Conservation (phyloP, 1,140 invertebrate species). For the Lucilia cuprina region DNA sequence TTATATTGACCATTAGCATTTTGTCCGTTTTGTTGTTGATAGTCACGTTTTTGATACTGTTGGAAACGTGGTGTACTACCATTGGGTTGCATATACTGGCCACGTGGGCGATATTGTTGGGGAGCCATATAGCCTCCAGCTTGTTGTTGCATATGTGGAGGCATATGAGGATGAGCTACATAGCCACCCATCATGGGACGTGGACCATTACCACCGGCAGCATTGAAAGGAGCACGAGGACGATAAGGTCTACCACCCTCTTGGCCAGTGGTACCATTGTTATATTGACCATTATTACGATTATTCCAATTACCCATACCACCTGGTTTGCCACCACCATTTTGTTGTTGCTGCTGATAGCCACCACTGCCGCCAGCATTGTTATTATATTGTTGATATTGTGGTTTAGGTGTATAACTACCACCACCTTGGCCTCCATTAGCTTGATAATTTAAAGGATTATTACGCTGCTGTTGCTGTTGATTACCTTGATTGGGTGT, state of each 20-base stretch:
- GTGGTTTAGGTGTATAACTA: conserved; percentile 44
- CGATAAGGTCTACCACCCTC: conserved; percentile 46
- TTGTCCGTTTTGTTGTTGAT: conserved; percentile 42
- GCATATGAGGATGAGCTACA: conserved; percentile 36
- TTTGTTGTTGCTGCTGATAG: conserved; percentile 44
- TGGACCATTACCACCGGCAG: conserved; percentile 43
- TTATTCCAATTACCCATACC: conserved; percentile 43
- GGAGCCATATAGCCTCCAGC: conserved; percentile 48
- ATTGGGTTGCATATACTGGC: conserved; percentile 55
- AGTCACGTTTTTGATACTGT: conserved; percentile 57
- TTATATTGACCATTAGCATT: conserved; percentile 2
- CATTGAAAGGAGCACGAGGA: conserved; percentile 56
- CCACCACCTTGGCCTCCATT: conserved; percentile 43
- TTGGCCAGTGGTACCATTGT: conserved; percentile 44
- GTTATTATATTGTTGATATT: conserved; percentile 42
- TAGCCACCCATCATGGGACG: conserved; percentile 40
- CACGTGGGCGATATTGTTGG: conserved; percentile 49
- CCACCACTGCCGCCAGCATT: conserved; percentile 47
- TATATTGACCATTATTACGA: conserved; percentile 38
- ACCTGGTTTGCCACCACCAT: conserved; percentile 42
- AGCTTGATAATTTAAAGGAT: conserved; percentile 59
- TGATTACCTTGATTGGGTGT: conserved; percentile 30
- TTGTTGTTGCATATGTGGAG: conserved; percentile 53
- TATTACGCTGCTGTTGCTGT: conserved; percentile 55
- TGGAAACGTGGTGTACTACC: conserved; percentile 57